Evolutionary conservation across 2,888 invertebrate genomes (phyloP).

Genomic region (Polyommatus icarus): DNA sequence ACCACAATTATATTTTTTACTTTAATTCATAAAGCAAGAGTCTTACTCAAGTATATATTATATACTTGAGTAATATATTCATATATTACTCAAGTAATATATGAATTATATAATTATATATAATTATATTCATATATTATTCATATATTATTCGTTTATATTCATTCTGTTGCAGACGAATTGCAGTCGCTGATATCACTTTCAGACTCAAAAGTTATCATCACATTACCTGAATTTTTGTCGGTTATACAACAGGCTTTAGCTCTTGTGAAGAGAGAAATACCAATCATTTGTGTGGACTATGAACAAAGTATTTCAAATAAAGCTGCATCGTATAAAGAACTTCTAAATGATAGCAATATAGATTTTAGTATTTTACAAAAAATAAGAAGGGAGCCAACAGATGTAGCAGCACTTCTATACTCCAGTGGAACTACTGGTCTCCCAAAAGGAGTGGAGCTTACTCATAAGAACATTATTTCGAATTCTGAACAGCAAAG

Average conservation of each 20-base stretch:
- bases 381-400: slow-evolving; percentile 56
- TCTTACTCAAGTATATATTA: no score
- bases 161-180: slow-evolving; percentile 74
- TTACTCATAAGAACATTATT: slow-evolving; percentile 81
- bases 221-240: slow-evolving; percentile 75
- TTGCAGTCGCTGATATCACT: slow-evolving; percentile 79
- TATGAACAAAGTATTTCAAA: slow-evolving; percentile 57
- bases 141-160: no score
- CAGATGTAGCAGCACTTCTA: slow-evolving; percentile 84
- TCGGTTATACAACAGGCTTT: slow-evolving; percentile 69
- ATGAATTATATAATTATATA: no score
- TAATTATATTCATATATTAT: no score
- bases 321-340: slow-evolving; percentile 81
- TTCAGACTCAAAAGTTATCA: slow-evolving; percentile 78
- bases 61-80: no score
- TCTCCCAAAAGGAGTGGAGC: slow-evolving; percentile 85
- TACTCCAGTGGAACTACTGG: slow-evolving; percentile 95
- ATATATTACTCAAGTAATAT: no score
- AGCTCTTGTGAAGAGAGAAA: slow-evolving; percentile 58
- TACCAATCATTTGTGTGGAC: slow-evolving; percentile 73
- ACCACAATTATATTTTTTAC: neutral
- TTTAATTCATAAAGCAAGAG: no score
- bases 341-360: slow-evolving; percentile 69
- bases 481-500: slow-evolving; percentile 69
- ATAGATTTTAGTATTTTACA: slow-evolving; percentile 74